phyloP scores from a whole-genome alignment of 2,888 invertebrate genomes.

The Nasonia oneida region DNA sequence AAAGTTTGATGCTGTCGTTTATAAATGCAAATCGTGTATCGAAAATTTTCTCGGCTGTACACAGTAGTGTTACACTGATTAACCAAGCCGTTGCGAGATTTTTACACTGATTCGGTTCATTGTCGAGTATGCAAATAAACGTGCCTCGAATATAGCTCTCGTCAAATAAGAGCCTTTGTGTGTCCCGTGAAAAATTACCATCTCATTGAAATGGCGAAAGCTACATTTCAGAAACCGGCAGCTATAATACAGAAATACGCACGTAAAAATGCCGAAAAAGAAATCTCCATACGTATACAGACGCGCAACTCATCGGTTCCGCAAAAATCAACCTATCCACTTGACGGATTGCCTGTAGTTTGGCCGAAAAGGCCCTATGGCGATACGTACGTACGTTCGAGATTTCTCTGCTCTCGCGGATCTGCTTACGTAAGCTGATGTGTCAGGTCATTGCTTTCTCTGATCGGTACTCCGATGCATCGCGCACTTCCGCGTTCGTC shows the following conservation, averaged over 20 bases:
- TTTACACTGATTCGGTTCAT: not conserved
- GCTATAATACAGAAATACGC: too few species aligned
- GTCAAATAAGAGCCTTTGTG: not conserved
- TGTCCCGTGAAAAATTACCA: not conserved
- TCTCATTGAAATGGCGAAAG: not conserved
- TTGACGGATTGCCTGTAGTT: not conserved
- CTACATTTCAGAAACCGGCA: not conserved
- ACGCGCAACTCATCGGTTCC: not conserved
- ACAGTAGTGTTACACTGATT: not conserved
- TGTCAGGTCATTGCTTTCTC: not conserved
- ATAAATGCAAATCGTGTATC: not conserved
- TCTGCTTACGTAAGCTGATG: conserved; percentile 24
- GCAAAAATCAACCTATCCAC: not conserved
- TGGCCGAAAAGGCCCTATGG: not conserved
- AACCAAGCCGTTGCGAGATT: not conserved
- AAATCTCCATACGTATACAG: not conserved
- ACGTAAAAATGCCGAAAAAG: not conserved
- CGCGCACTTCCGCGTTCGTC: not conserved
- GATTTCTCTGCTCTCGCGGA: conserved; percentile 22
- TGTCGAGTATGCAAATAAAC: not conserved
- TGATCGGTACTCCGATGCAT: not conserved
- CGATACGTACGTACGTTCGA: not conserved
- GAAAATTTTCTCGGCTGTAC: not conserved
- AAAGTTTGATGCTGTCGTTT: conserved; percentile 27
- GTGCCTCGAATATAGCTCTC: not conserved